phyloP scores from a whole-genome alignment of 1,140 invertebrate species.

The Tetraneura akinire region DNA sequence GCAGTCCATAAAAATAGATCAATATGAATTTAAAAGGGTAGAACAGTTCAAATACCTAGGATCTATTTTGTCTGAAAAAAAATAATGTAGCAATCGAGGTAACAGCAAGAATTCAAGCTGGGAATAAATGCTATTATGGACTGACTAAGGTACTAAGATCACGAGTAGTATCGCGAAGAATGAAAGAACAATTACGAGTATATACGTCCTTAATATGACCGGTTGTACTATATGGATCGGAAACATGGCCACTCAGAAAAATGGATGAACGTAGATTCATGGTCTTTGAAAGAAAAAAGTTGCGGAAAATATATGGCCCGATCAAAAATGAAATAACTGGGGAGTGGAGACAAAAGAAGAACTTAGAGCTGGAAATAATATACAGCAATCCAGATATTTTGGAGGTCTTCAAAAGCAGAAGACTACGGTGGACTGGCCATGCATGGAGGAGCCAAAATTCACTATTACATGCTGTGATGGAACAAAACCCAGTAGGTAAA shows the following conservation, averaged over 20 bases:
- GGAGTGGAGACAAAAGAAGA: background rate
- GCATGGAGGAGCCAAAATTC: no score
- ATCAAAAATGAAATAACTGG: no score
- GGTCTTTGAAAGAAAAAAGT: background rate
- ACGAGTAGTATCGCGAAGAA: background rate
- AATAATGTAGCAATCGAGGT: no score
- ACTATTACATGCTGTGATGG: background rate
- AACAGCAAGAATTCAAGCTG: background rate
- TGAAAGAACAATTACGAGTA: background rate
- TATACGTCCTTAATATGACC: no score
- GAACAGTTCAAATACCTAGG: no score
- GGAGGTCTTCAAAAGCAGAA: background rate
- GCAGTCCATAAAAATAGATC: no score
- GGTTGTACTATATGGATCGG: no score
- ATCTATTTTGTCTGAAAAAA: no score
- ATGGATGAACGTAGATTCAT: background rate
- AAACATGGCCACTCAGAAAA: background rate
- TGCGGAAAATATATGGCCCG: no score
- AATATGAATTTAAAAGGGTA: no score
- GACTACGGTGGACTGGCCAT: no score
- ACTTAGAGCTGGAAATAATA: background rate
- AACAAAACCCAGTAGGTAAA: background rate
- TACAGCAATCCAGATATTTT: background rate
- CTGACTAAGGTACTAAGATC: background rate
- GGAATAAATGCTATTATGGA: slow-evolving; percentile 1